Conservation (phyloP, 2,888 invertebrate species). For the Eupithecia dodoneata region DNA sequence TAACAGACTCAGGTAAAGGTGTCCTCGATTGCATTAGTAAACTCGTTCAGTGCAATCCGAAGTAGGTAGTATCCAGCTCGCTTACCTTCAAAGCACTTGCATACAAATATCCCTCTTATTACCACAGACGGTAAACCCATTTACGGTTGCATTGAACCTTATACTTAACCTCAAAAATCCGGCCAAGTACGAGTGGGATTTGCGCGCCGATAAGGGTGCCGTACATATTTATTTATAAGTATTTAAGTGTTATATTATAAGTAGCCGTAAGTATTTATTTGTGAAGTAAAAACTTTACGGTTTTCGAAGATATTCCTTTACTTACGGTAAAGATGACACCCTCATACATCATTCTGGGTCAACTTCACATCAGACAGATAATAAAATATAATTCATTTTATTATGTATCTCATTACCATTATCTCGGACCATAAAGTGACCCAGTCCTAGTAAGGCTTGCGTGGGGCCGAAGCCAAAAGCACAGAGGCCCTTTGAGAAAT, state of each 20-base stretch:
- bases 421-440: too few species aligned
- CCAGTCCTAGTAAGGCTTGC: too few species aligned
- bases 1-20: constrained; percentile 18
- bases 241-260: too few species aligned
- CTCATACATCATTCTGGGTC: neutral
- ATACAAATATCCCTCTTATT: constrained; percentile 23
- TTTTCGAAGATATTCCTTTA: too few species aligned
- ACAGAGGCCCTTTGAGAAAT: too few species aligned
- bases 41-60: constrained; percentile 23
- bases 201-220: neutral
- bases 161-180: constrained; percentile 39
- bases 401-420: too few species aligned
- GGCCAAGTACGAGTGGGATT: neutral
- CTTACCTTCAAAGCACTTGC: constrained; percentile 18
- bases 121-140: constrained; percentile 18
- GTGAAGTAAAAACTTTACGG: too few species aligned
- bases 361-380: neutral
- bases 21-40: constrained; percentile 22
- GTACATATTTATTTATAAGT: neutral
- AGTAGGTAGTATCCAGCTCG: constrained; percentile 12
- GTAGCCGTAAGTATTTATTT: neutral
- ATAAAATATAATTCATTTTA: too few species aligned
- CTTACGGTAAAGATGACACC: neutral
- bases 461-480: too few species aligned
- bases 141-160: constrained; percentile 29